Evolutionary conservation across 2,113 vertebrate genomes (phyloP).

Genomic region (Brienomyrus brachyistius): DNA sequence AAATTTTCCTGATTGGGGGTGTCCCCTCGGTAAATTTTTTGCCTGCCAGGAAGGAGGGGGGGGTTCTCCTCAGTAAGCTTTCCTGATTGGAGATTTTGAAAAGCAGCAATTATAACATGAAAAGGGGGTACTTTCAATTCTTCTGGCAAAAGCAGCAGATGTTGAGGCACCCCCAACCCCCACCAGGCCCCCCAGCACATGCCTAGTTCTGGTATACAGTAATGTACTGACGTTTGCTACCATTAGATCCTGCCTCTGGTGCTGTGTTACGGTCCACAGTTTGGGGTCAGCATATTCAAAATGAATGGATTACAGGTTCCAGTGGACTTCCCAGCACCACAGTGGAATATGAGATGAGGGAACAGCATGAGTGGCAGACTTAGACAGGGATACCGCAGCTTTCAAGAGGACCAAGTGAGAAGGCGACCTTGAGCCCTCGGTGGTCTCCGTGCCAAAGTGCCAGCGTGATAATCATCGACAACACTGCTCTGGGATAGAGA

Average conservation of each 20-base stretch:
- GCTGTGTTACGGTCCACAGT: background rate
- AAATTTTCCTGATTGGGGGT: background rate
- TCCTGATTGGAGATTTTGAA: background rate
- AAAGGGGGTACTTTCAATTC: background rate
- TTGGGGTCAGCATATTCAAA: background rate
- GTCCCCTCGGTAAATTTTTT: background rate
- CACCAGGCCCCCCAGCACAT: background rate
- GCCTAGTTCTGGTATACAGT: background rate
- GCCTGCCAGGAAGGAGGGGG: background rate
- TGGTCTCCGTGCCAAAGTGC: constrained; percentile 39
- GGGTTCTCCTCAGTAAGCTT: background rate
- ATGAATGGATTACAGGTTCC: background rate
- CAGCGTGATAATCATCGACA: constrained; percentile 41
- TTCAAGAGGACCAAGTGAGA: constrained; percentile 35
- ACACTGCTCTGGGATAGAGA: background rate
- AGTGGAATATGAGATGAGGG: background rate
- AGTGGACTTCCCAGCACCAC: background rate
- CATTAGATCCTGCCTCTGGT: background rate
- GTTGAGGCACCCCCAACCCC: background rate
- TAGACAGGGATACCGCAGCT: background rate
- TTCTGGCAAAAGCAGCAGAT: background rate
- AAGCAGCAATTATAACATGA: background rate
- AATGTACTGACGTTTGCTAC: background rate
- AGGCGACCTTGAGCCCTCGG: constrained; percentile 51
- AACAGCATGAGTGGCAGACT: background rate